Base-by-base conservation (phyloP, 2,797 vertebrate genomes). In the Hemitrygon akajei region DNA sequence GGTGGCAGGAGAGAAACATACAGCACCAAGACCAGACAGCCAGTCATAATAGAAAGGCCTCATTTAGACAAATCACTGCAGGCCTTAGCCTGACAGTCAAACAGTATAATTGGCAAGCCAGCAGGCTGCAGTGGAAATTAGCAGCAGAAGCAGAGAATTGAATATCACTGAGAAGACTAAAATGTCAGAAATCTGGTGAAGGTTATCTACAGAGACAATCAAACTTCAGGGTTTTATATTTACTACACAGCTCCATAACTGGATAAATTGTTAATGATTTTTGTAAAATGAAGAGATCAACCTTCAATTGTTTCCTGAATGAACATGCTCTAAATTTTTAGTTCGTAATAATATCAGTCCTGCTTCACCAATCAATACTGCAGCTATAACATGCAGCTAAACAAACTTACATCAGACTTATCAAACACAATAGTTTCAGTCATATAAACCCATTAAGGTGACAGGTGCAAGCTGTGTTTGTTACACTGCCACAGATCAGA, bases 61-160 rank as follows among this genome's bases (percentile, higher is more conserved):
- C 82, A 86, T 60, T n/a, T 86, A n/a, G 60, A 86, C 30, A 86
- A 86, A 63, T 84, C 56, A 63, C 82, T 86, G 82, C 10, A 86
- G 81, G 81, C 10, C 27, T 10, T 25, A 56, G 40, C 40, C 9
- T 0, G 40, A 12, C 47, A 84, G 56, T 12, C 82, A 86, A 10
- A 27, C 10, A 27, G 86, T 34, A 20, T 66, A 63, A 66, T 7
- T 10, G 30, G 14, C 81, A 30, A 9, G 76, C 30, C 30, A 34
- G 73, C n/a, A 34, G n/a, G 30, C 76, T 10, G 30, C 30, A 12
- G 76, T 34, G 76, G 76, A 77, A 34, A 77, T 34, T 77, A n/a
- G 27, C 75, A 30, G 75, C 75, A 76, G 81, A 10, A 58, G 47
- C 25, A 10, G 47, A 10, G 47, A 84, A 27, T 47, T 22, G 81